A percentile compares a stretch with the other conserved stretches of the same genome.
These are phyloP conservation scores for Apamea anceps DNA, from an alignment of 2,888 invertebrate species.

Conservation along the genomic window DNA sequence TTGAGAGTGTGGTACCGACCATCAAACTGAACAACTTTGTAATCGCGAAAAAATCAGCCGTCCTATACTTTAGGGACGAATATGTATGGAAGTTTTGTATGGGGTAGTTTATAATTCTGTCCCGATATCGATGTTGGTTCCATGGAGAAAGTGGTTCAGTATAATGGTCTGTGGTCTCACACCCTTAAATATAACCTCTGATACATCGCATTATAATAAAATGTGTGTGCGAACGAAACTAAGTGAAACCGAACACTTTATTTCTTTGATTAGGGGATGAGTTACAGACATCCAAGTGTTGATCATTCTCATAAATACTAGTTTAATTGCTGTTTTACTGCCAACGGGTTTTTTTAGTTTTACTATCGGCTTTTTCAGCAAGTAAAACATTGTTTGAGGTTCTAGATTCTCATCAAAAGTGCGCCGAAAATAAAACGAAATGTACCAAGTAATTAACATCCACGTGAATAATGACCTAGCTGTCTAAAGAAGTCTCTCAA, in stretches of 20 bases:
- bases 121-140: neutral
- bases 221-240: slow-evolving; percentile 16
- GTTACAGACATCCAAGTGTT: slow-evolving; percentile 58
- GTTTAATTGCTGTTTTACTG: slow-evolving; percentile 67
- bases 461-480: neutral
- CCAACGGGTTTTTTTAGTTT: slow-evolving; percentile 14
- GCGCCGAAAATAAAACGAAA: too few species aligned
- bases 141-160: neutral
- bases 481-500: neutral
- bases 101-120: too few species aligned
- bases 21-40: too few species aligned
- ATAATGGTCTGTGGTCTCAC: neutral
- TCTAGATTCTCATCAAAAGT: too few species aligned
- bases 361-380: neutral
- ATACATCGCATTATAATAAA: neutral
- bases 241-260: slow-evolving; percentile 11
- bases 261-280: slow-evolving; percentile 38
- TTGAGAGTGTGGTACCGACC: neutral
- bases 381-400: neutral
- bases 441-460: too few species aligned
- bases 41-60: too few species aligned
- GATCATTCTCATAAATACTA: slow-evolving; percentile 63
- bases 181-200: neutral
- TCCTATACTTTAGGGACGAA: too few species aligned
- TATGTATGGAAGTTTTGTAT: too few species aligned